Conservation (phyloP, 92 coral and sea anemone genomes). For the Anthopleura xanthogrammica region DNA sequence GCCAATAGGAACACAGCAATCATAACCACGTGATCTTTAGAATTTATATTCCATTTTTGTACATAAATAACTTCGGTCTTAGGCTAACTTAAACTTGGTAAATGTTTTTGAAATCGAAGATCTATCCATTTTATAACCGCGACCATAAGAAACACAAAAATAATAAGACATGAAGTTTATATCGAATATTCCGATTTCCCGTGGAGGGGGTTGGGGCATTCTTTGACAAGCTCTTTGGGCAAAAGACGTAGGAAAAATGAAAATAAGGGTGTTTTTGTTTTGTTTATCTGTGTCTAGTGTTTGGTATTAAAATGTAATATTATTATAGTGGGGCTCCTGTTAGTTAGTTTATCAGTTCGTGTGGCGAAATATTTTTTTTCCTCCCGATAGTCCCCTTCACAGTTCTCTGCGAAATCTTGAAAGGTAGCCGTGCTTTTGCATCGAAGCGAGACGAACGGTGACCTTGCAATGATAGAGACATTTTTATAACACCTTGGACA, state of each 20-base stretch:
- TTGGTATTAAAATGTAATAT: background rate
- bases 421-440: too few relatives aligned
- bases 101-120: background rate
- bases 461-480: too few relatives aligned
- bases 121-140: background rate
- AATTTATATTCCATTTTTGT: background rate
- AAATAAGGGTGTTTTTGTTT: background rate
- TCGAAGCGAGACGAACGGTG: too few relatives aligned
- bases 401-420: too few relatives aligned
- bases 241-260: background rate
- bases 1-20: slow-evolving; percentile 22
- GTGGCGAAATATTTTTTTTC: too few relatives aligned
- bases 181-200: background rate
- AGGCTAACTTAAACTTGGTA: background rate
- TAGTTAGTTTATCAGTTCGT: too few relatives aligned
- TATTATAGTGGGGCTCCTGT: background rate
- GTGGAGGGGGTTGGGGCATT: background rate
- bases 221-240: background rate
- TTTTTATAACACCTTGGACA: too few relatives aligned
- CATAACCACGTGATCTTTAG: background rate
- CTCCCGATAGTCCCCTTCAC: too few relatives aligned
- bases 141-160: background rate
- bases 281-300: background rate
- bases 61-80: background rate
- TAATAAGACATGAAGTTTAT: background rate